Percentiles rank a stretch among this genome's conserved stretches.
Evolutionary conservation across 1,140 invertebrate species (phyloP).

Genomic region (Chrysomallon squamiferum): DNA sequence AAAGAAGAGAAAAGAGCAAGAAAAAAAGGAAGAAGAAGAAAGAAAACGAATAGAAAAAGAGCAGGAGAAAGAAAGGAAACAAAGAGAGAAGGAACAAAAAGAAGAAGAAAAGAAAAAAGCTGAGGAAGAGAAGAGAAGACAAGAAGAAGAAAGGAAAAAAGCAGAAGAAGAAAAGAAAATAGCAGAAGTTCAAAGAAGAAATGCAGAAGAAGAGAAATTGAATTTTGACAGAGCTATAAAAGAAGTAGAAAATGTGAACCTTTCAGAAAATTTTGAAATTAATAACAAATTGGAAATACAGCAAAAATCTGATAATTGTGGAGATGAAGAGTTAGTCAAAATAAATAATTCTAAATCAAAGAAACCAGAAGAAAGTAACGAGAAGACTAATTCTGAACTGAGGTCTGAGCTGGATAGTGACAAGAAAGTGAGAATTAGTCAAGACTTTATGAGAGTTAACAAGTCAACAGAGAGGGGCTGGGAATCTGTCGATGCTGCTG

Average conservation of each 20-base stretch:
- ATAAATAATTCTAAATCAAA: slow-evolving; percentile 6
- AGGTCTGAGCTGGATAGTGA: no score
- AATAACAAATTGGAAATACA: background rate
- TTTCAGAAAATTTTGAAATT: background rate
- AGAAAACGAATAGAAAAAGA: slow-evolving; percentile 16
- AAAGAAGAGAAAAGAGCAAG: slow-evolving; percentile 19
- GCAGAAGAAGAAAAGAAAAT: slow-evolving; percentile 17
- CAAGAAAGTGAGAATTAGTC: background rate
- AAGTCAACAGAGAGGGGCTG: background rate
- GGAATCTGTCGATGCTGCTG: background rate
- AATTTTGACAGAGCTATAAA: slow-evolving; percentile 5
- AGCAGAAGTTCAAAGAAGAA: slow-evolving; percentile 15
- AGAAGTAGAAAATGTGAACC: slow-evolving; percentile 8
- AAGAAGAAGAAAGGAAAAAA: slow-evolving; percentile 17
- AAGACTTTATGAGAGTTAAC: no score
- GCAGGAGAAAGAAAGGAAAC: slow-evolving; percentile 17
- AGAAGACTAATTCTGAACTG: background rate
- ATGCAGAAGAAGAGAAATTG: slow-evolving; percentile 14
- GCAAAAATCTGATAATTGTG: slow-evolving; percentile 9
- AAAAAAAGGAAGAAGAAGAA: slow-evolving; percentile 23
- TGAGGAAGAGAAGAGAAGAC: slow-evolving; percentile 13
- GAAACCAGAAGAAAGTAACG: slow-evolving; percentile 2
- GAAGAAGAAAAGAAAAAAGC: slow-evolving; percentile 19
- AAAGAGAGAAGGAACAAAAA: slow-evolving; percentile 16
- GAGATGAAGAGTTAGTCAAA: slow-evolving; percentile 6